Base-by-base conservation (phyloP, 2,797 vertebrate genomes). In the Avahi laniger region DNA sequence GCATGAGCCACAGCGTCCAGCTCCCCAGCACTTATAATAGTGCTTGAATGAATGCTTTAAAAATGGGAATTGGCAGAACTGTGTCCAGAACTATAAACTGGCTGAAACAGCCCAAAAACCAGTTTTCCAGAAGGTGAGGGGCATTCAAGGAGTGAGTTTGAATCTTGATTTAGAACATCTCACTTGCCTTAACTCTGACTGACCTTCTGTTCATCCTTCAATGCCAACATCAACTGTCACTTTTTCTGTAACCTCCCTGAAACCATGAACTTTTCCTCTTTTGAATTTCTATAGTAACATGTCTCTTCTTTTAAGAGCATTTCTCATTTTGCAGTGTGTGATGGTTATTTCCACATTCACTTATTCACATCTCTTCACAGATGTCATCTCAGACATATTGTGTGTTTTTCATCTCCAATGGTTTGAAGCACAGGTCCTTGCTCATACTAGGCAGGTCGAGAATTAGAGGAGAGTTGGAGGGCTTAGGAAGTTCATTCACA, bases 141-240 rank as follows among this genome's bases (percentile, higher is more conserved):
- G 43, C 17, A 48, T 78, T 78, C 52, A 57, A 86, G 12, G 30
- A 91, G 85, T 52, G 41, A 76, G 33, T 76, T 79, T 87, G 76
- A 84, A 88, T 96, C 2, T 93, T 78, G 50, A 65, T 91, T 93
- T 82, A 82, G 65, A 52, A 90, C 43, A 52, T 79, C 2, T 80
- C 33, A 30, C 30, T 89, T 89, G 48, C 61, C 5, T 76, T n/a
- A 46, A 65, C 12, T 73, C 52, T 76, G 26, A 89, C 65, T 76
- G 57, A 50, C 13, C 43, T 81, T 88, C 38, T 84, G 0, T 67
- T 96, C 41, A n/a, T 78, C 17, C 95, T 93, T 94, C 22, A 94
- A 3, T 93, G 18, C 79, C 43, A 87, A 15, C 13, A 61, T 79
- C 30, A 54, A 26, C 50, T 72, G n/a, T 76, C 35, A 63, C 5